Conservation (phyloP, 2,113 vertebrate species). For the Arenaria interpres region DNA sequence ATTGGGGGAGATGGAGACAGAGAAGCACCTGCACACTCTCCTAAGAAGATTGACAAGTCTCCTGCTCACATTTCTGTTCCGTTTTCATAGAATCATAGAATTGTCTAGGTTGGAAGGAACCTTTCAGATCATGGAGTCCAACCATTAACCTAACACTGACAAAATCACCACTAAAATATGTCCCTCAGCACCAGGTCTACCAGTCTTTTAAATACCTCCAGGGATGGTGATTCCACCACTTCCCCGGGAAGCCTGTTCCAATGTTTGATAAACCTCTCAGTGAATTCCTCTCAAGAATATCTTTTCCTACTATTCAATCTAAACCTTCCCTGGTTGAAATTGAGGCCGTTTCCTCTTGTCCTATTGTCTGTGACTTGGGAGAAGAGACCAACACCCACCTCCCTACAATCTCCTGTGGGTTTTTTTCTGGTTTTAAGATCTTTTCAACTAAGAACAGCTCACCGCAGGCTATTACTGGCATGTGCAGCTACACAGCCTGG, state of each 20-base stretch:
- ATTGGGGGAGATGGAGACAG: not conserved
- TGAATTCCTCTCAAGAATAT: too few relatives aligned
- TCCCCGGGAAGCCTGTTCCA: not conserved
- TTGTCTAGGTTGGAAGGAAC: not conserved
- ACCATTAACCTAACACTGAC: not conserved
- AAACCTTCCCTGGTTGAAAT: not conserved
- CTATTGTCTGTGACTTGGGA: not conserved
- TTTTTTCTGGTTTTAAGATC: not conserved
- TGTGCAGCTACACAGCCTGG: not conserved
- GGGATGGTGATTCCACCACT: not conserved
- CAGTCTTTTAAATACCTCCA: not conserved
- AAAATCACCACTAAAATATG: not conserved
- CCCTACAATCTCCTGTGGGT: not conserved
- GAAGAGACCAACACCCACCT: not conserved
- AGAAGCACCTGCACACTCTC: not conserved
- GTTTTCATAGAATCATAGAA: not conserved
- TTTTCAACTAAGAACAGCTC: not conserved
- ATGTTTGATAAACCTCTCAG: not conserved
- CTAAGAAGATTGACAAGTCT: rapidly evolving
- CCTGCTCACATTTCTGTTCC: not conserved
- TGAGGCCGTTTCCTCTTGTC: not conserved
- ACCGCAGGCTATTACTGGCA: rapidly evolving
- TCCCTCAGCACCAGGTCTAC: not conserved
- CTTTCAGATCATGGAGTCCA: not conserved
- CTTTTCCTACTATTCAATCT: not conserved